Evolutionary conservation across 2,797 vertebrate species (phyloP).

Genomic region (Phrynocephalus guinanensis): DNA sequence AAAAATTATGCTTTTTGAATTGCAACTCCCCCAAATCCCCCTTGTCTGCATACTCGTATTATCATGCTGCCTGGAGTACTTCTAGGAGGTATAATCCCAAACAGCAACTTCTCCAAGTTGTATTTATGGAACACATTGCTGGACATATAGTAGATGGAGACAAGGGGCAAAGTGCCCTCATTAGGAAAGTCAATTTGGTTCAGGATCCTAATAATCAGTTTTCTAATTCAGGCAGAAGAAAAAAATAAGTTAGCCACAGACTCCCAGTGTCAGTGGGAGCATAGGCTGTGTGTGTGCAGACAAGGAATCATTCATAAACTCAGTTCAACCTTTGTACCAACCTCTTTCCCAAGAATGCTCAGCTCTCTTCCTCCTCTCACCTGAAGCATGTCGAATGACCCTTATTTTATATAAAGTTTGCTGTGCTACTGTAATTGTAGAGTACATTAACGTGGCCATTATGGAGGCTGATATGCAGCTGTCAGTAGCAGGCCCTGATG

Average conservation of each 20-base stretch:
- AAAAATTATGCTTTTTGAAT: too few relatives aligned
- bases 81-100: too few relatives aligned
- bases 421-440: neutral
- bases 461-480: neutral
- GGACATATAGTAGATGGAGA: too few relatives aligned
- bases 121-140: too few relatives aligned
- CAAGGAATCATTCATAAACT: neutral
- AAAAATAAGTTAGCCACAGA: neutral
- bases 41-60: too few relatives aligned
- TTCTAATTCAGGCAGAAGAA: neutral
- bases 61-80: too few relatives aligned
- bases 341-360: neutral
- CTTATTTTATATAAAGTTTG: neutral
- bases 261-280: neutral
- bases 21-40: too few relatives aligned
- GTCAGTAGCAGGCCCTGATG: neutral
- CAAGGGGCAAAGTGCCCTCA: too few relatives aligned
- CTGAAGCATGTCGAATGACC: neutral
- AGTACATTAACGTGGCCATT: neutral
- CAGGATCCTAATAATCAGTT: neutral
- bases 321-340: neutral
- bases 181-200: neutral
- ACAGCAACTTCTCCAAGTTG: too few relatives aligned
- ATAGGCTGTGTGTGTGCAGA: neutral
- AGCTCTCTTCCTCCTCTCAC: conserved; percentile 30